Evolutionary conservation across 2,113 vertebrate genomes (phyloP), one percentile per base, ranked within the genome.

Genomic region (Grallaria varia): DNA sequence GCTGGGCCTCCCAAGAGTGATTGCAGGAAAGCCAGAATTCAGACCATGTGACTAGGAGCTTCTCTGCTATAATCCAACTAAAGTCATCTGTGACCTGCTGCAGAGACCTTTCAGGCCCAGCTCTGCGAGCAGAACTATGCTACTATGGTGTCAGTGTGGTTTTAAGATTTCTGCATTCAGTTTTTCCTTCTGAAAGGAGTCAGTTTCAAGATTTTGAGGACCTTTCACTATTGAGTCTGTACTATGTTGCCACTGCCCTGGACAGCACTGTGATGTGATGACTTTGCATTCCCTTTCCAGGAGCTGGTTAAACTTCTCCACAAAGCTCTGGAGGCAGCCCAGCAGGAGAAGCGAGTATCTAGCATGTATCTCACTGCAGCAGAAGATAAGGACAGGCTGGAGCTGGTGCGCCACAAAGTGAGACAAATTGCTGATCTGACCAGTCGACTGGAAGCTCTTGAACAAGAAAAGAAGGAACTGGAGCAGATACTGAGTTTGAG

Each of bases 261-360:
- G 53, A 23, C 27, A 62, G 33, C 39, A 52, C 9, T 56, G 27
- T 83, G 42, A 49, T 69, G 10, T 62, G 22, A 85, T 33, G 5
- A 22, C 55, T 89, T 87, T 56, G 23, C 17, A 10, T 89, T 58
- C 28, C 6, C 63, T 85, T 69, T 15, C 28, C 93, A 99, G 99
- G 99, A 99, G 93, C 96, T 99, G 92, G 99, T 99, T 64, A 98
- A 97, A 97, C 98, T 99, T 95, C 98, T 99, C 10, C 99, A 99
- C 90, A 99, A 98, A 95, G 98, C 99, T 0, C 96, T 99, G 91
- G 99, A 99, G 96, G 98, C 98, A 6, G 98, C 99, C 45, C 99
- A 99, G 97, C 98, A 98, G 92, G 99, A 99, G 97, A 99, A 99
- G 81, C 94, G 98, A 72, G 98, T 97, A 3, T 99, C 99, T 89